A percentile compares a stretch with the other conserved stretches of the same genome.
phyloP scores from a whole-genome alignment of 1,140 invertebrate species.

The Theocolax elegans region DNA sequence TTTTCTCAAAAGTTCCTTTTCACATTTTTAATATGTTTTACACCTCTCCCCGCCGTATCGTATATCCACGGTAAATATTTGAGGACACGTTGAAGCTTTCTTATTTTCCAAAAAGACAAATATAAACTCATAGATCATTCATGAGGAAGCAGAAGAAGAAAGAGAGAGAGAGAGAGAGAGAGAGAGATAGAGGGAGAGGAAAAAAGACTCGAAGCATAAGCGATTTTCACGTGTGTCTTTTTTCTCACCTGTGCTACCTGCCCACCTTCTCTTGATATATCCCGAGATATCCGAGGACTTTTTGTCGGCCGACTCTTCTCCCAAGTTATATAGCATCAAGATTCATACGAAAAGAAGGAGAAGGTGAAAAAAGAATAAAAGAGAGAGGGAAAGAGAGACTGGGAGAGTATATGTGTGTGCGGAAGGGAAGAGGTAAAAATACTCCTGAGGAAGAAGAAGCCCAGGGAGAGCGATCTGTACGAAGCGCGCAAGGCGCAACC shows the following conservation, averaged over 20 bases:
- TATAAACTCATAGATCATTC: conserved; percentile 35
- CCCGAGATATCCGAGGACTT: conserved; percentile 21
- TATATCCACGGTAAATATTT: conserved; percentile 40
- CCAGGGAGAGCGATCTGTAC: background rate
- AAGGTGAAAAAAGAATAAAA: no score
- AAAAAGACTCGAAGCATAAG: background rate
- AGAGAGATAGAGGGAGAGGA: no score
- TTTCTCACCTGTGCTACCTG: conserved; percentile 36
- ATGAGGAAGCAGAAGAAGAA: no score
- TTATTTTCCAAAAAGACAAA: conserved; percentile 29
- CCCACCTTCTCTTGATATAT: background rate
- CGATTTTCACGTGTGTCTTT: conserved; percentile 33
- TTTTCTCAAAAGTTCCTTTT: conserved; percentile 18
- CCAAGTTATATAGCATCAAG: no score
- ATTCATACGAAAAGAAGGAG: background rate
- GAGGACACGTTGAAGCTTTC: conserved; percentile 24
- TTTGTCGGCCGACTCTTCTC: conserved; percentile 39
- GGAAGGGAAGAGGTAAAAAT: conserved; percentile 32
- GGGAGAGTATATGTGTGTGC: no score
- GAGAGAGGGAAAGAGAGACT: background rate
- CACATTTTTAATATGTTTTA: conserved; percentile 28
- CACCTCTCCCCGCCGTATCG: conserved; percentile 13
- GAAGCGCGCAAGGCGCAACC: conserved; percentile 43
- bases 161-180: background rate
- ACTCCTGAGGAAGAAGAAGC: conserved; percentile 26